These are phyloP conservation scores for Botia almorhae DNA, from an alignment of 2,797 vertebrate species.

Conservation along the genomic window DNA sequence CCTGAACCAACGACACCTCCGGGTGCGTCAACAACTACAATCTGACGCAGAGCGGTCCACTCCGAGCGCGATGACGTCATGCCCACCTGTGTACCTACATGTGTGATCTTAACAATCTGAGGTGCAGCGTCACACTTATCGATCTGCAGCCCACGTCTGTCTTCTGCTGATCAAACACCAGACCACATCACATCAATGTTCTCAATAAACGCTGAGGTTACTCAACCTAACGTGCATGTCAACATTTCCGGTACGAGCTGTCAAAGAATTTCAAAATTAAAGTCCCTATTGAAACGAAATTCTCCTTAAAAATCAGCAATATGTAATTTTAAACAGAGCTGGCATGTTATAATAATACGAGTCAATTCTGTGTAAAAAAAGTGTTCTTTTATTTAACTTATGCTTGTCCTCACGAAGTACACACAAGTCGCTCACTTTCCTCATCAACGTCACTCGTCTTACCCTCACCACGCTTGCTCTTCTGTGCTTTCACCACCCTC, in stretches of 20 bases:
- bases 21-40: background rate
- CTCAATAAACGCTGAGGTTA: background rate
- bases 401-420: slow-evolving; percentile 4
- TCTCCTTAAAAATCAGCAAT: too few species aligned
- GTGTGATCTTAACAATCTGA: too few species aligned
- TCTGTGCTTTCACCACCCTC: slow-evolving; percentile 83
- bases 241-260: slow-evolving; percentile 9
- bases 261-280: slow-evolving; percentile 6
- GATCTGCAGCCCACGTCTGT: background rate
- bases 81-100: background rate
- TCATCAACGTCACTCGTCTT: slow-evolving; percentile 76
- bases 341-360: background rate
- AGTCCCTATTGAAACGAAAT: background rate
- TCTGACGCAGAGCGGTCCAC: background rate
- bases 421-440: slow-evolving; percentile 75
- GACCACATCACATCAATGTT: background rate
- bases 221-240: background rate
- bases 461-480: slow-evolving; percentile 70
- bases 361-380: slow-evolving; percentile 9
- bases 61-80: background rate
- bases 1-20: background rate
- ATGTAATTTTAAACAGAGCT: background rate
- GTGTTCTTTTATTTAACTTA: slow-evolving; percentile 52
- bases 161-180: background rate
- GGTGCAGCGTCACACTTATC: background rate